Conservation (phyloP, 1,140 invertebrate species). For the Eupristina koningsbergeri region DNA sequence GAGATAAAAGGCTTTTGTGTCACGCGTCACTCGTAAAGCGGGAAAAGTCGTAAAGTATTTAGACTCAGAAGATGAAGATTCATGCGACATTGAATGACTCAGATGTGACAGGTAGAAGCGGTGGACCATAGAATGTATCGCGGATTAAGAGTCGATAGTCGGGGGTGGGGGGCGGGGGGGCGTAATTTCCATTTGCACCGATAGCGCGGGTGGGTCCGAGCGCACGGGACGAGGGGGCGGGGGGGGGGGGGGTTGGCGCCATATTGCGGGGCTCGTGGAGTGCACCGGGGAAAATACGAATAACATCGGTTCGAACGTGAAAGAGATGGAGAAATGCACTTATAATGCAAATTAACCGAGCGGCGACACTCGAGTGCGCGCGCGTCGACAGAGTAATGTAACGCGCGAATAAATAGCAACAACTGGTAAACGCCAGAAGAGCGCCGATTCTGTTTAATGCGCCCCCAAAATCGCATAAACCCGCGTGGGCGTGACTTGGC, state of each 20-base stretch:
- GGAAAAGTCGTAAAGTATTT: neutral
- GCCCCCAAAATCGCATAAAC: constrained; percentile 70
- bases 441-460: constrained; percentile 68
- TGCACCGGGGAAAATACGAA: neutral
- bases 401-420: constrained; percentile 74
- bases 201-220: too few species aligned
- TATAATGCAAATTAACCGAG: constrained; percentile 72
- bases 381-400: constrained; percentile 72
- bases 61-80: too few species aligned
- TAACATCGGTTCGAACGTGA: constrained; percentile 33
- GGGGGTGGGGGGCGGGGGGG: neutral
- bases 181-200: too few species aligned
- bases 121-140: too few species aligned
- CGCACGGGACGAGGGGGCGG: too few species aligned
- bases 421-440: constrained; percentile 65
- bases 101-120: too few species aligned
- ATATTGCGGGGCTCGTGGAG: neutral
- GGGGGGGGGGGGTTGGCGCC: neutral
- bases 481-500: constrained; percentile 70
- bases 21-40: neutral
- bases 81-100: too few species aligned
- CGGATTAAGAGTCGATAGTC: neutral
- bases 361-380: constrained; percentile 62
- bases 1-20: too few species aligned
- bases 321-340: constrained; percentile 56